Conservation (phyloP, 2,113 vertebrate genomes). For the Uropsilus gracilis region DNA sequence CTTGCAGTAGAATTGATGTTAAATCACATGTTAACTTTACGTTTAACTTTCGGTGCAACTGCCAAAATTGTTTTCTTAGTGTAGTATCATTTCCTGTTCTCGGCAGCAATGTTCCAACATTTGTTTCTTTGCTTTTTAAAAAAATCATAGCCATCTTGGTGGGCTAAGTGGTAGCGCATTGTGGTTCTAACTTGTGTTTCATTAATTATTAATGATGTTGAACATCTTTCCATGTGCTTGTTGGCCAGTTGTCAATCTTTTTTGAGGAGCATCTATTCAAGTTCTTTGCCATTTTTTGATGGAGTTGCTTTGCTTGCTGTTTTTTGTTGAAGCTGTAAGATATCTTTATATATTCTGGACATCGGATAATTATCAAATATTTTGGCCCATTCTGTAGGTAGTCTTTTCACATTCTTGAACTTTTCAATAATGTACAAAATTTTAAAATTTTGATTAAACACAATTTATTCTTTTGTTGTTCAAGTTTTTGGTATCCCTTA, state of each 20-base stretch:
- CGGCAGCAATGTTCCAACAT: not conserved
- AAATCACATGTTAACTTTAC: not conserved
- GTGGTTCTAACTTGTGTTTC: not conserved
- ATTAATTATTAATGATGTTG: not conserved
- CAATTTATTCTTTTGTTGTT: not conserved
- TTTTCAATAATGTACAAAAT: not conserved
- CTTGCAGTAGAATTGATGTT: too few relatives aligned
- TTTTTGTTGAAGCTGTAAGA: not conserved
- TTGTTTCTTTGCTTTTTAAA: not conserved
- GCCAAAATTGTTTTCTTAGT: not conserved
- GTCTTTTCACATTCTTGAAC: not conserved
- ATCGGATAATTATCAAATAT: slow-evolving; percentile 13
- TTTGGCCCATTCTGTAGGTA: not conserved
- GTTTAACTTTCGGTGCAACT: slow-evolving; percentile 4
- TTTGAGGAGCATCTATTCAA: not conserved
- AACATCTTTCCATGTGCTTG: not conserved
- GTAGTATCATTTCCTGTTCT: not conserved
- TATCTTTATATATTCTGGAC: not conserved
- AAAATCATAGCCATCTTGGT: not conserved
- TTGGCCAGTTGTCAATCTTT: not conserved
- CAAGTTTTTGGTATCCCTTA: not conserved
- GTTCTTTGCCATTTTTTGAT: not conserved
- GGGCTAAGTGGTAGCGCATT: not conserved
- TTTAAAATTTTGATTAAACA: not conserved
- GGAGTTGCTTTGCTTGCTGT: not conserved